These are phyloP conservation scores for Metellina segmentata DNA, from an alignment of 2,888 invertebrate species.

Conservation along the genomic window DNA sequence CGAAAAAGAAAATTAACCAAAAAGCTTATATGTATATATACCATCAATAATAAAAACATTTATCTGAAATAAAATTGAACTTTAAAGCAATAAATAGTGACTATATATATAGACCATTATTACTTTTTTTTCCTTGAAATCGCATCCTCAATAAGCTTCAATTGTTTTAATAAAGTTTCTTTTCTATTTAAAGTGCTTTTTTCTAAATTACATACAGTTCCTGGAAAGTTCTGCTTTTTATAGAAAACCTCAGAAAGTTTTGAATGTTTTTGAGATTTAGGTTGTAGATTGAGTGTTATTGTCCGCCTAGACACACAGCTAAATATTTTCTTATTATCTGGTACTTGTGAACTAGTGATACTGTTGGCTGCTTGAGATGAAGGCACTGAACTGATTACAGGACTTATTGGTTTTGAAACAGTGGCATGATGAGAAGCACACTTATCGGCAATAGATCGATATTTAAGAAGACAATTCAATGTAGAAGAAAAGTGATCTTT, in stretches of 20 bases:
- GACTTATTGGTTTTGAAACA: too few species aligned
- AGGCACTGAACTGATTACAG: neutral
- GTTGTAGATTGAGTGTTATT: slow-evolving; percentile 14
- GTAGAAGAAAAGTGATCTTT: too few species aligned
- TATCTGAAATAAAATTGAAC: too few species aligned
- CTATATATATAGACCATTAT: neutral
- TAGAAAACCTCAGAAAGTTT: neutral
- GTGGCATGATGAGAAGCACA: too few species aligned
- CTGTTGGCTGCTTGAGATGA: neutral
- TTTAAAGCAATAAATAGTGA: neutral
- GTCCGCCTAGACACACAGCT: neutral
- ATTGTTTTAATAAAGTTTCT: slow-evolving; percentile 19
- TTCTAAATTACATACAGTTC: neutral
- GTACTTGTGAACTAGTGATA: neutral
- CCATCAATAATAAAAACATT: too few species aligned
- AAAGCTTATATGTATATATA: too few species aligned
- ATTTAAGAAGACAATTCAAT: too few species aligned
- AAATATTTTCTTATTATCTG: neutral
- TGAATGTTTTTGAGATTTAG: neutral
- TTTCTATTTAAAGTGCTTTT: neutral
- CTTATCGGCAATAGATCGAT: too few species aligned
- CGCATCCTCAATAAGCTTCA: slow-evolving; percentile 41
- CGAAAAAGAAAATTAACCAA: too few species aligned
- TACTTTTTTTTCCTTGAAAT: slow-evolving; percentile 32
- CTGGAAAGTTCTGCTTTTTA: neutral